Base-by-base conservation (phyloP, 2,113 vertebrate species). In the Eupsittula cactorum region DNA sequence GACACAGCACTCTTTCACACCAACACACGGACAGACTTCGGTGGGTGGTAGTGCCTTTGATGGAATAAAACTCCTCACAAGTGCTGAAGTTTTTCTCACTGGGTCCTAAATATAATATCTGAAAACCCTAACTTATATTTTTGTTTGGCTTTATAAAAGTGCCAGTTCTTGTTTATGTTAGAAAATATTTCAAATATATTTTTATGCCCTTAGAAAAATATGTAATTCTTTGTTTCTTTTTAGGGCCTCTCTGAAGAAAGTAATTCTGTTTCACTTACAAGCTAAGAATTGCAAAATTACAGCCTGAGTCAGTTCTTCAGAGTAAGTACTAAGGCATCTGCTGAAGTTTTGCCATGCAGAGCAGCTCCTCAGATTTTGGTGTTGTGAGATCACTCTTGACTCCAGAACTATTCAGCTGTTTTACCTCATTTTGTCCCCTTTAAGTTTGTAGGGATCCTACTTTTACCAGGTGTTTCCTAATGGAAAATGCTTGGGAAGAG, bases 1-100 rank as follows among this genome's bases (percentile, higher is more conserved):
- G 83, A 69, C 55, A 41, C 0, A 7, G 59, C 69, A 27, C 28
- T 82, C 33, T 91, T 92, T 84, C 86, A 65, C 75, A 49, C 63
- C 81, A 90, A 80, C 93, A 87, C 93, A 93, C 42, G 46, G 84
- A 70, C 82, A 85, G 89, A 60, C 86, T 91, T 88, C 33, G 49
- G 92, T 97, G 87, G 91, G 93, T 86, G 94, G 90, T 62, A 49
- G 59, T 80, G 85, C 53, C 4, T 2, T 63, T 91, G 75, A 37
- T 33, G 53, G 82, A 85, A 90, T 90, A 77, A 85, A 95, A 52
- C 41, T 91, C 55, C 47, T 95, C 79, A n/a, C 42, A 92, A 76
- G 49, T 21, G 31, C n/a, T 74, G 79, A 87, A 33, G 13, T 49
- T 90, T 88, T 94, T 92, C 84, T 93, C 46, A 63, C 68, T 62